Evolutionary conservation across 2,888 invertebrate species (phyloP), one percentile per base, ranked within the genome.

Genomic region (Apoderus coryli): DNA sequence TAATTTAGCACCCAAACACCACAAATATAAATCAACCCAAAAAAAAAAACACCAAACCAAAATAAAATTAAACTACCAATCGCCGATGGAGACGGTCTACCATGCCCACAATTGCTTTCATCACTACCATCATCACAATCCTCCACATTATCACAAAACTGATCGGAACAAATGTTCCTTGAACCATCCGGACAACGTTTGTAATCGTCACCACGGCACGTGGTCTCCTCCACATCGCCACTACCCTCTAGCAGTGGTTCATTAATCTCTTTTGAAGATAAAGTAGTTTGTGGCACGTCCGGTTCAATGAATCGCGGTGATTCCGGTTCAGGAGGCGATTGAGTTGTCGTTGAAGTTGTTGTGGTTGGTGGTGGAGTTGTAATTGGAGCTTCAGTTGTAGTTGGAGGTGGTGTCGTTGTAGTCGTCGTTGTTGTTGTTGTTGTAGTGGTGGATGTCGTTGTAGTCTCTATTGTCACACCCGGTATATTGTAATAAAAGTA

Each of bases 121-220:
- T 85, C 84, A 12, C 69, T 67, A 4, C 65, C 65, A 46, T 76
- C 75, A 4, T 57, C 49, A 46, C 85, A 85, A 43, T 84, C 71
- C 1, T 29, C 22, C 2, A 45, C 43, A 2, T 72, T 69, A 48
- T 84, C 72, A 52, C 86, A 88, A 35, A 57, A 53, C 34, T 63
- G 65, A 12, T 61, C 58, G 2, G 53, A 54, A 33, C 71, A 65
- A 35, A 85, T 70, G 44, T 59, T 60, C 33, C 56, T 51, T 37
- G 59, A 56, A 19, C 61, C 61, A 43, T 66, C 63, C 2, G 45
- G 41, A 46, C 72, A 72, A 25, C 54, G 52, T 4, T 63, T 59
- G 23, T 59, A 52, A 45, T 65, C 65, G 45, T 67, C 67, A 10
- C 62, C 65, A 5, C 67, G 59, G 45, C 65, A 67, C 39, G 52